Conservation (phyloP, 1,140 invertebrate species). For the Venturia canescens region DNA sequence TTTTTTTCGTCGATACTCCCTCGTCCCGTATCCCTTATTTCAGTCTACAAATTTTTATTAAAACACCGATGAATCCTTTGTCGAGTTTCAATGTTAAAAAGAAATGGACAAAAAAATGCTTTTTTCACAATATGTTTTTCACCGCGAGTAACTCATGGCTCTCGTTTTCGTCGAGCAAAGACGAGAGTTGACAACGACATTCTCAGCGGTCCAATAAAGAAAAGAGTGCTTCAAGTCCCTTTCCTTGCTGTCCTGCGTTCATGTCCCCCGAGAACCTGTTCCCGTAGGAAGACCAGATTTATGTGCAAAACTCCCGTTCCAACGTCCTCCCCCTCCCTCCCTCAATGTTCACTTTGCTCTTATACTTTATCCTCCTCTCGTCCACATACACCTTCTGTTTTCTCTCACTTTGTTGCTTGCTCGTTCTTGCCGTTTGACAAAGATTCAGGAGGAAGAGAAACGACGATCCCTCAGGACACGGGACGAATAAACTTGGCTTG, state of each 20-base stretch:
- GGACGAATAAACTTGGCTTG: constrained; percentile 70
- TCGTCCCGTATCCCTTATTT: neutral
- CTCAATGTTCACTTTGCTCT: constrained; percentile 46
- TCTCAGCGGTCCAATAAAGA: constrained; percentile 75
- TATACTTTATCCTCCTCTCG: constrained; percentile 29
- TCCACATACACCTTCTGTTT: constrained; percentile 32
- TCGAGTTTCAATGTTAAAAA: too few species aligned
- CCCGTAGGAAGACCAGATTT: constrained; percentile 75
- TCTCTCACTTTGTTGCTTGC: constrained; percentile 19
- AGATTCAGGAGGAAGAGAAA: constrained; percentile 63
- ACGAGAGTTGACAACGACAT: constrained; percentile 66
- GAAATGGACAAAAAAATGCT: neutral
- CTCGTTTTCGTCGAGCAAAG: constrained; percentile 59
- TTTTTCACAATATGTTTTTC: neutral
- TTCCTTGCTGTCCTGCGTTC: constrained; percentile 68
- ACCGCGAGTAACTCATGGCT: constrained; percentile 34
- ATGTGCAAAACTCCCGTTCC: constrained; percentile 75
- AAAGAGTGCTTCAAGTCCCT: constrained; percentile 73
- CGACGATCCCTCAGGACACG: constrained; percentile 73
- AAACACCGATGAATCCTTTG: neutral
- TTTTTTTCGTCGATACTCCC: too few species aligned
- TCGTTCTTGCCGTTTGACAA: constrained; percentile 65
- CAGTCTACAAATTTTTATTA: neutral
- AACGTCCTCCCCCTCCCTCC: constrained; percentile 56
- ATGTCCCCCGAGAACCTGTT: constrained; percentile 69